Percentiles rank a stretch among this genome's conserved stretches.
These are phyloP conservation scores for Lycopodina hypogea DNA, from an alignment of 37 sponge, comb jelly and placozoan genomes.

Conservation along the genomic window DNA sequence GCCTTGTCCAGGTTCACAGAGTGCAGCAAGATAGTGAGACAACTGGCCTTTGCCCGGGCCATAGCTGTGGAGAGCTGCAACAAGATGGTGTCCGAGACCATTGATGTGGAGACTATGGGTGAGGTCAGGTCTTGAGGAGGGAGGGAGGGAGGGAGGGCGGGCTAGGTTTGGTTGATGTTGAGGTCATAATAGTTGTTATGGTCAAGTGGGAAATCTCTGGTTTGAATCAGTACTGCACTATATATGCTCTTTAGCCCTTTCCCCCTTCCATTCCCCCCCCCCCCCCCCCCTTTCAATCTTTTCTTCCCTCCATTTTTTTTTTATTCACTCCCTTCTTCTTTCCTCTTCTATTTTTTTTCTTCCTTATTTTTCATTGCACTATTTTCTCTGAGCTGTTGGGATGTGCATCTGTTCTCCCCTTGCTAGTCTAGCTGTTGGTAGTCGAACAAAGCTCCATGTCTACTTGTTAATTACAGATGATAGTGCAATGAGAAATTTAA, in stretches of 20 bases:
- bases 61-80: constrained; percentile 80
- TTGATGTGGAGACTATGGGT: constrained; percentile 67
- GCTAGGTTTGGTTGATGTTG: not conserved
- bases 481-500: too few relatives aligned
- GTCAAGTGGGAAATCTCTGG: too few relatives aligned
- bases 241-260: too few relatives aligned
- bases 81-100: constrained; percentile 55
- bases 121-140: constrained; percentile 6
- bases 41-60: constrained; percentile 87
- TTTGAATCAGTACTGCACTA: too few relatives aligned
- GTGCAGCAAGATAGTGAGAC: constrained; percentile 88
- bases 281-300: not conserved
- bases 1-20: constrained; percentile 76
- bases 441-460: too few relatives aligned
- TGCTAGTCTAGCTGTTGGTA: too few relatives aligned
- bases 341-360: not conserved
- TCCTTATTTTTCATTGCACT: too few relatives aligned
- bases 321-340: not conserved
- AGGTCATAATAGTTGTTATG: too few relatives aligned
- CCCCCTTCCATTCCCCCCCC: not conserved
- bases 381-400: too few relatives aligned
- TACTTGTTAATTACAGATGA: too few relatives aligned
- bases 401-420: too few relatives aligned
- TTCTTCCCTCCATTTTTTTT: too few relatives aligned
- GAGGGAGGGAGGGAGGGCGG: constrained; percentile 5